A percentile compares a stretch with the other conserved stretches of the same genome.
These are phyloP conservation scores for Heliornis fulica DNA, from an alignment of 2,113 vertebrate species.

Conservation along the genomic window DNA sequence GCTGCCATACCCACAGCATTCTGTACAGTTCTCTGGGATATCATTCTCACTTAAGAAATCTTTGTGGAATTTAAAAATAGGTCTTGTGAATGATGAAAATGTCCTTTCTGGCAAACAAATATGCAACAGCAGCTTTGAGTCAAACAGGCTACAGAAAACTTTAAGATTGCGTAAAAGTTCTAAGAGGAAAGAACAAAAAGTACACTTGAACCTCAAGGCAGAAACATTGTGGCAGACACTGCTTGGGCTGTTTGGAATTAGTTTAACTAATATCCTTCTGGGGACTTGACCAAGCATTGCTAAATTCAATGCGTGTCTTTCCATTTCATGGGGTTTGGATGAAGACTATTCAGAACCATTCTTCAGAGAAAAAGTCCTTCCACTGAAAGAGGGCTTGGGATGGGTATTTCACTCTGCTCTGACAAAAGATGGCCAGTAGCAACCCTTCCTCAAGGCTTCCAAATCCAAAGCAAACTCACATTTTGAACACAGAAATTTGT, in stretches of 20 bases:
- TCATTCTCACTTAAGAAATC: neutral
- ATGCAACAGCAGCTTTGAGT: slow-evolving; percentile 7
- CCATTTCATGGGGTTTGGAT: neutral
- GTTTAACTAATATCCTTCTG: neutral
- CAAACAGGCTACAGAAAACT: neutral
- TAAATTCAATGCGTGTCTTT: neutral
- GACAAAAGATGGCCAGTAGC: neutral
- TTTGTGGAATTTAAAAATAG: neutral
- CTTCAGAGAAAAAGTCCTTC: neutral
- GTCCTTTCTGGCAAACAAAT: neutral
- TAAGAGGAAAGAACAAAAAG: slow-evolving; percentile 3
- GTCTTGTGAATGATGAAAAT: neutral
- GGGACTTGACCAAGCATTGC: neutral
- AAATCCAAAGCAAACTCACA: neutral
- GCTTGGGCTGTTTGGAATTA: neutral
- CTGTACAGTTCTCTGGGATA: neutral
- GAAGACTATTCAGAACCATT: neutral
- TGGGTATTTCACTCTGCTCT: neutral
- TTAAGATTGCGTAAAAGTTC: neutral
- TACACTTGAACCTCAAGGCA: neutral
- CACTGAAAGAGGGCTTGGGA: neutral
- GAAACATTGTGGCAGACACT: neutral
- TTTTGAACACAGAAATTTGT: neutral
- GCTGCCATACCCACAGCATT: neutral
- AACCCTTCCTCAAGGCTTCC: neutral